Base-by-base conservation (phyloP, 2,113 vertebrate genomes). In the Parus major region DNA sequence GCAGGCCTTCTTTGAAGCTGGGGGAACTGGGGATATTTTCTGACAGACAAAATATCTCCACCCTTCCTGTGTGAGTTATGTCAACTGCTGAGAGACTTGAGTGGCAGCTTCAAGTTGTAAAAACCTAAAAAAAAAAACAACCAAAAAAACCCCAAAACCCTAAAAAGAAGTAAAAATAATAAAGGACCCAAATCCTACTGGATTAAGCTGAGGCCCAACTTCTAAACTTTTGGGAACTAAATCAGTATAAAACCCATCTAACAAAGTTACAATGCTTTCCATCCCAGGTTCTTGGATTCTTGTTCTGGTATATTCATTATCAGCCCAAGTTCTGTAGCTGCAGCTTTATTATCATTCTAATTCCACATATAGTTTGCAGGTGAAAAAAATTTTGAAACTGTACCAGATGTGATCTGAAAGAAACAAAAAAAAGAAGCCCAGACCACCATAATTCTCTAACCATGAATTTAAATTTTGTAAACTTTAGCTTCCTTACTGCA, bases 241-340 rank as follows among this genome's bases (percentile, higher is more conserved):
- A 71, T 88, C 56, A 21, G 72, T 56, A 78, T 65, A 94, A 97
- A 96, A 44, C 31, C 35, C 85, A 73, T 55, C 84, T 93, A 93
- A 93, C 64, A 88, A 92, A 95, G 47, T 72, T 68, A 80, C 75
- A 93, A 93, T 91, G 92, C 82, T 66, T 96, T 96, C 87, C 92
- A 94, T 88, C 79, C 57, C n/a, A 2, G 68, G 41, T 50, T 59
- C 71, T 83, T 95, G 87, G 71, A 95, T 85, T 88, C 84, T 82
- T 82, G 10, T 50, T 93, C 95, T 96, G 95, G 88, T 95, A 95
- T 97, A 80, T 81, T 85, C 93, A 97, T 97, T 89, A 97, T 70
- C 93, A 91, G 72, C 87, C 68, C 79, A 91, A 90, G 52, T 83
- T 90, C 72, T 86, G 64, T 96, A 83, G 75, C 66, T 91, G 47